These are phyloP conservation scores for Apodemia duryi DNA, from an alignment of 2,888 invertebrate genomes.

Conservation along the genomic window DNA sequence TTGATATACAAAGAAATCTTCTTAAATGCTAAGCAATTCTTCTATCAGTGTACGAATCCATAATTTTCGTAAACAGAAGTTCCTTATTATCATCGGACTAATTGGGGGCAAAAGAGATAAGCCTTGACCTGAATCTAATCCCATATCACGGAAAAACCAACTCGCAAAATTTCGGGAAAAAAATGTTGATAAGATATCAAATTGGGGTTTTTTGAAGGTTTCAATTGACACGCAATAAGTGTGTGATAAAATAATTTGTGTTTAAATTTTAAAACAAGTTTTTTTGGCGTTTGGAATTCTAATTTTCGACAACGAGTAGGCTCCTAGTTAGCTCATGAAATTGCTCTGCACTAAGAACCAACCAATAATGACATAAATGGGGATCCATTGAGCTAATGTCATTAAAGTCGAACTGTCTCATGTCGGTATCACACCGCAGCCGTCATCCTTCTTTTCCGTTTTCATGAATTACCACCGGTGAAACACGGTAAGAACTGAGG, in stretches of 20 bases:
- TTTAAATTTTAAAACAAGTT: neutral
- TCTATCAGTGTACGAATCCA: no score
- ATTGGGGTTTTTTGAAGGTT: neutral
- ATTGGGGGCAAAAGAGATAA: conserved; percentile 16
- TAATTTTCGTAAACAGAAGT: neutral
- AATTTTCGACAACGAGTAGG: neutral
- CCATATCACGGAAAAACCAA: neutral
- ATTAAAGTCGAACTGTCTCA: no score
- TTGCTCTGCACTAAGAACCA: no score
- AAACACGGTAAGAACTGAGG: no score
- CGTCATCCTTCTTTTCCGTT: no score
- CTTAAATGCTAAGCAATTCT: no score
- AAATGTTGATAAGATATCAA: conserved; percentile 5
- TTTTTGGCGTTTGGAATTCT: neutral
- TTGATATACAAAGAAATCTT: no score
- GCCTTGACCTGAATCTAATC: conserved; percentile 12
- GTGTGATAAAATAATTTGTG: conserved; percentile 10
- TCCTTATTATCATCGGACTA: conserved; percentile 9
- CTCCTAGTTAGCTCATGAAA: neutral
- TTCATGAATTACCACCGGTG: no score
- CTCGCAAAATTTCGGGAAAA: conserved; percentile 12
- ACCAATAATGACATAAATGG: no score
- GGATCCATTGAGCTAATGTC: no score
- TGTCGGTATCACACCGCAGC: no score
- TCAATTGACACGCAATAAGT: neutral